Evolutionary conservation across 2,797 vertebrate species (phyloP).

Genomic region (Stomatorhinus walkeri): DNA sequence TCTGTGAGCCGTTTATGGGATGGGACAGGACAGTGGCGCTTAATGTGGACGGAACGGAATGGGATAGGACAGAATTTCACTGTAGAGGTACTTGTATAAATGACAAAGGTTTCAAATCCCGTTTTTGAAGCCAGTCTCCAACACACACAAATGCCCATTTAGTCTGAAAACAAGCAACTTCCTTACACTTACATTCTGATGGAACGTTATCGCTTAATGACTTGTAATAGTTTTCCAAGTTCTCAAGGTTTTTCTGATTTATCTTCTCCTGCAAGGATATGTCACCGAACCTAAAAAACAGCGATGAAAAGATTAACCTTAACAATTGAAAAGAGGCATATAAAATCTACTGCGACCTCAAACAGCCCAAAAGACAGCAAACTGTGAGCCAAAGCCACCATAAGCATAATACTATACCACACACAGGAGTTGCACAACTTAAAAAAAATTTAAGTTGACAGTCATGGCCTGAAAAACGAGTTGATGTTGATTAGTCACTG

Average conservation of each 20-base stretch:
- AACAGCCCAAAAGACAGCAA: not conserved
- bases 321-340: not conserved
- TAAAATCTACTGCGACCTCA: not conserved
- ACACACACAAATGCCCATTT: not conserved
- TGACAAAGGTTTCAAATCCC: not conserved
- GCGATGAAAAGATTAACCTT: not conserved
- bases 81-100: not conserved
- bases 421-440: not conserved
- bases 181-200: slow-evolving; percentile 78
- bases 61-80: no score
- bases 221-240: slow-evolving; percentile 86
- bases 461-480: not conserved
- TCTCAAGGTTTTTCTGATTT: slow-evolving; percentile 94
- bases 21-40: not conserved
- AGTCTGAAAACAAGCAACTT: not conserved
- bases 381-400: not conserved
- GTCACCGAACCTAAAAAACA: slow-evolving; percentile 81
- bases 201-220: slow-evolving; percentile 83
- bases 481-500: not conserved
- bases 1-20: not conserved
- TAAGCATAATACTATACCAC: not conserved
- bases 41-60: no score
- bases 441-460: not conserved
- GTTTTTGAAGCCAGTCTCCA: not conserved
- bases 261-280: slow-evolving; percentile 93